phyloP scores from a whole-genome alignment of 1,140 invertebrate genomes.

The Chymomyza costata region DNA sequence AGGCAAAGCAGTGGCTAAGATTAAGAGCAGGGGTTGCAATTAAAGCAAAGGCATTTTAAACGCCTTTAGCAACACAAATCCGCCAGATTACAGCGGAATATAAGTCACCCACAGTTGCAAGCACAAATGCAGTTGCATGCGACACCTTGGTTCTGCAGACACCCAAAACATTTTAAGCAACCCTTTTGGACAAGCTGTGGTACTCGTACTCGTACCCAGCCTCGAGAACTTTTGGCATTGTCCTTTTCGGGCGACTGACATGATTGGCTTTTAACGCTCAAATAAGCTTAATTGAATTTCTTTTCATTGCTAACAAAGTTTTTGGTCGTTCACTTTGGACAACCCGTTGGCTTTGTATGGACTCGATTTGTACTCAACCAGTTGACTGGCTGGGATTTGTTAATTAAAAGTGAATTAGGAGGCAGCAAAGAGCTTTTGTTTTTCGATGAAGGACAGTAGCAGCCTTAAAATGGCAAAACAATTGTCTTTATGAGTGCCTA shows the following conservation, averaged over 20 bases:
- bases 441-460: too few species aligned
- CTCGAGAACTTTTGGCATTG: conserved; percentile 48
- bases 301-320: conserved; percentile 70
- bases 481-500: too few species aligned
- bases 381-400: conserved; percentile 58
- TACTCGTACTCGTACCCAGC: background rate
- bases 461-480: too few species aligned
- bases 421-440: conserved; percentile 29
- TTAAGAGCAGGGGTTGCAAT: conserved; percentile 52
- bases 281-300: conserved; percentile 76
- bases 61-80: conserved; percentile 42
- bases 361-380: background rate
- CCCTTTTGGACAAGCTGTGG: conserved; percentile 37
- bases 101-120: conserved; percentile 41
- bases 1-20: conserved; percentile 8
- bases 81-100: conserved; percentile 36
- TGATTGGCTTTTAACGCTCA: conserved; percentile 75
- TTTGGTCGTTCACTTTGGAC: too few species aligned
- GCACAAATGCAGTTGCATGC: conserved; percentile 24
- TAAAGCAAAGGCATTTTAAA: conserved; percentile 52
- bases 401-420: conserved; percentile 72
- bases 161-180: conserved; percentile 45
- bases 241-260: conserved; percentile 62
- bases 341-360: conserved; percentile 4
- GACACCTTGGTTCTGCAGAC: conserved; percentile 24